Percentiles rank a stretch among this genome's conserved stretches.
These are phyloP conservation scores for Drosophila tsacasi DNA, from an alignment of 1,140 invertebrate genomes.

Conservation along the genomic window DNA sequence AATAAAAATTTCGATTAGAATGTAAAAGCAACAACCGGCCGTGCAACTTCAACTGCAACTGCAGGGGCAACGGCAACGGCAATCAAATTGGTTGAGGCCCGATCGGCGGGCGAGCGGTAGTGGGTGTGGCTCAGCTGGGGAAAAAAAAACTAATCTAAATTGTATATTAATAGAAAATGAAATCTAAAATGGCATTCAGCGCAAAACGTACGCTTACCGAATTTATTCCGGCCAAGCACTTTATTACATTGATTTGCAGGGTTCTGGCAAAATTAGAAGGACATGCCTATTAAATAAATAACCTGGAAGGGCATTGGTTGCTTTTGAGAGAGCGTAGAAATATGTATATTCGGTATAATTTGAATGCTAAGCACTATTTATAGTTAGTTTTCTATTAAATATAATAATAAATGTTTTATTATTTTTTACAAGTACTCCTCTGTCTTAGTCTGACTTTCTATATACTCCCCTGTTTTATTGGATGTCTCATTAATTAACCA, in stretches of 20 bases:
- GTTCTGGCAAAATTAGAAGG: not conserved
- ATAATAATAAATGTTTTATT: not conserved
- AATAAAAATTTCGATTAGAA: conserved; percentile 84
- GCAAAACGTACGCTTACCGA: conserved; percentile 20
- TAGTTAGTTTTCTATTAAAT: not conserved
- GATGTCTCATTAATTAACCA: no score
- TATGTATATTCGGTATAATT: not conserved
- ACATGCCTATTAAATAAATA: conserved; percentile 19
- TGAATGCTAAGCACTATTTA: not conserved
- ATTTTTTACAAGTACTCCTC: not conserved
- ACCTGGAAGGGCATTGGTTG: not conserved
- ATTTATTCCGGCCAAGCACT: conserved; percentile 1
- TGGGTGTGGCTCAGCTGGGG: conserved; percentile 30
- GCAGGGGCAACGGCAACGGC: conserved; percentile 42
- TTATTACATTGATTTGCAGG: conserved; percentile 7
- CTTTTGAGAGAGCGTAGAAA: not conserved
- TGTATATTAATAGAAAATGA: conserved; percentile 82
- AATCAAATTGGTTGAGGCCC: conserved; percentile 59
- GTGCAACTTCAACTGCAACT: conserved; percentile 55
- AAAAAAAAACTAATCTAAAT: conserved; percentile 50
- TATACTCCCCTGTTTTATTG: not conserved
- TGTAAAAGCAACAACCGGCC: conserved; percentile 72
- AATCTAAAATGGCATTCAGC: conserved; percentile 62
- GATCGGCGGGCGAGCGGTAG: not conserved
- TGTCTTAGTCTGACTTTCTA: not conserved